Base-by-base conservation (phyloP, 2,113 vertebrate species). In the Anseranas semipalmata region DNA sequence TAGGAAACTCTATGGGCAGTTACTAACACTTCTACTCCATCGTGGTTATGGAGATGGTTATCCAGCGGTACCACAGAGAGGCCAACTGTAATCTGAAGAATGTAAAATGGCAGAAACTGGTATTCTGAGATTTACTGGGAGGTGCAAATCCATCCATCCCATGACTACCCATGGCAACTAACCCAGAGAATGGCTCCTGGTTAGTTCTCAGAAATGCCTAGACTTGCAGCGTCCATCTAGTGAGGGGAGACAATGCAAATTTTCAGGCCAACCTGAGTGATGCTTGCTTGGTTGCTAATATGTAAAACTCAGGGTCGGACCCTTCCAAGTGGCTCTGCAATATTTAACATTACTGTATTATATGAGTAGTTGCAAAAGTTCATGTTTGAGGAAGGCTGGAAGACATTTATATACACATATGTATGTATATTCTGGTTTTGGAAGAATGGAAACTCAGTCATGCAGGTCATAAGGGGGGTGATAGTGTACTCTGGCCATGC, bases 111-210 rank as follows among this genome's bases (percentile, higher is more conserved):
- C 45, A 90, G 70, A 20, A 60, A 15, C 15, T 52, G 55, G 9
- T 20, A 8, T 17, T 45, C 55, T 35, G 71, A 45, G 33, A 25
- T n/a, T 15, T 30, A 5, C 43, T 16, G n/a, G 25, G 52, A 75
- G 37, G 15, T 12, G 15, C 77, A 88, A 56, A 9, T 13, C 35
- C 58, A 37, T 17, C 6, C 45, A 33, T 21, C 43, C 35, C 86
- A 56, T 1, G 0, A 60, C 35, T 59, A 33, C 35, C 41, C 35
- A 3, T 2, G 14, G 45, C 21, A 52, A 28, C 48, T 81, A 55
- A 33, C 17, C 12, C 0, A 0, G 17, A 7, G 20, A 45, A 37
- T 2, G 5, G 66, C 50, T 74, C 50, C 85, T 35, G 18, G 33
- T 41, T 50, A 43, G 41, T 10, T n/a, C 39, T 45, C 68, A 63